A percentile compares a stretch with the other conserved stretches of the same genome.
Conservation (phyloP, 2,888 invertebrate genomes). For the Tenodera sinensis region DNA sequence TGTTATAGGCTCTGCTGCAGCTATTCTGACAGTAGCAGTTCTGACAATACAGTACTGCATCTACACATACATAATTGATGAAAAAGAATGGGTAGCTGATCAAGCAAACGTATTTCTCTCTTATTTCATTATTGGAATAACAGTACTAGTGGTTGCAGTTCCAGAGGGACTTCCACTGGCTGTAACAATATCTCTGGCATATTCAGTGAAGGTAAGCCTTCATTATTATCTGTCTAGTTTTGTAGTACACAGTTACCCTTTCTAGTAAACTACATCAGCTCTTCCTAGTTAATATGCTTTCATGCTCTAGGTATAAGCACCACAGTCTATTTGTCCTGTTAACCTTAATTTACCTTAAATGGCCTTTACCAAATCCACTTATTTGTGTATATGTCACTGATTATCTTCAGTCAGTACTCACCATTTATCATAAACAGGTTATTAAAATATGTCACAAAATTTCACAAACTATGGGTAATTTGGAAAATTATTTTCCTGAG, state of each 20-base stretch:
- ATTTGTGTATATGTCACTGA: no score
- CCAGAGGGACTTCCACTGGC: slow-evolving; percentile 61
- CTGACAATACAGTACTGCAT: slow-evolving; percentile 58
- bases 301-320: background rate
- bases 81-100: slow-evolving; percentile 41
- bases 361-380: no score
- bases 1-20: slow-evolving; percentile 52
- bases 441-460: no score
- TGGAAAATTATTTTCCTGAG: no score
- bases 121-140: slow-evolving; percentile 62
- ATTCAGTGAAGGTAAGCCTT: slow-evolving; percentile 56
- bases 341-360: no score
- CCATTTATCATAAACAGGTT: no score
- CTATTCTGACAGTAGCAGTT: slow-evolving; percentile 59
- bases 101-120: slow-evolving; percentile 56
- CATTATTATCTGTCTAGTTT: background rate
- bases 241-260: background rate
- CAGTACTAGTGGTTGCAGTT: slow-evolving; percentile 60
- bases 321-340: no score
- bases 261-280: background rate
- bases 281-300: background rate
- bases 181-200: slow-evolving; percentile 58
- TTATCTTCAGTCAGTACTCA: no score
- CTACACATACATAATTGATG: slow-evolving; percentile 50
- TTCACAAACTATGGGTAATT: no score